Conservation (phyloP, 53 echinoderm and acorn worm genomes). For the Antedon mediterranea region DNA sequence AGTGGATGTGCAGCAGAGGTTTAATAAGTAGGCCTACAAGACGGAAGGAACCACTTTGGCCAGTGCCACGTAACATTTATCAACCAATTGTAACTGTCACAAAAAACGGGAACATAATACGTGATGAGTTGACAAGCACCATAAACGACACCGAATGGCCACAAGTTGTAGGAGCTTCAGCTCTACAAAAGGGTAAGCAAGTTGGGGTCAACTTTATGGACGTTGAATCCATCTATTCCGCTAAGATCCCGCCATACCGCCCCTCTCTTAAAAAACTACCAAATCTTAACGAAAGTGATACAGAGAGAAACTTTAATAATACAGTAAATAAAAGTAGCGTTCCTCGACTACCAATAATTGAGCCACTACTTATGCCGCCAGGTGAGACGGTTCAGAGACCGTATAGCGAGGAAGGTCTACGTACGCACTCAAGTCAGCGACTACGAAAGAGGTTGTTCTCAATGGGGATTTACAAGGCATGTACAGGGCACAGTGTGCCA, state of each 20-base stretch:
- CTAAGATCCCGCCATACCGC: background rate
- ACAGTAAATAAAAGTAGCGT: no score
- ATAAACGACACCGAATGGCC: background rate
- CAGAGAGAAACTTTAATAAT: no score
- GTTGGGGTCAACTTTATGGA: background rate
- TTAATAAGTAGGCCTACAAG: background rate
- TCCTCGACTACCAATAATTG: background rate
- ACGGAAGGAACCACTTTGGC: background rate
- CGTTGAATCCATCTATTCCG: background rate
- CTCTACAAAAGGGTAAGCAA: background rate
- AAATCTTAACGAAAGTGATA: no score
- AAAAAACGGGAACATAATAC: background rate
- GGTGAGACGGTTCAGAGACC: background rate
- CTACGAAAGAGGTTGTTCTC: background rate
- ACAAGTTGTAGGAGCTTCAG: background rate
- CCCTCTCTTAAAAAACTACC: no score
- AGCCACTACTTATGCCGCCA: background rate
- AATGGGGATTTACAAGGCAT: background rate
- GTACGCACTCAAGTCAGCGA: background rate
- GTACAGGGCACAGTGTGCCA: background rate
- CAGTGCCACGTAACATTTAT: background rate
- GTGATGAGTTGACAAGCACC: background rate
- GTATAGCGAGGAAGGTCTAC: background rate
- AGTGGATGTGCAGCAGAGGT: background rate
- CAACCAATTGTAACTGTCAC: background rate